Evolutionary conservation across 2,113 vertebrate species (phyloP).

Genomic region (Acrocephalus arundinaceus): DNA sequence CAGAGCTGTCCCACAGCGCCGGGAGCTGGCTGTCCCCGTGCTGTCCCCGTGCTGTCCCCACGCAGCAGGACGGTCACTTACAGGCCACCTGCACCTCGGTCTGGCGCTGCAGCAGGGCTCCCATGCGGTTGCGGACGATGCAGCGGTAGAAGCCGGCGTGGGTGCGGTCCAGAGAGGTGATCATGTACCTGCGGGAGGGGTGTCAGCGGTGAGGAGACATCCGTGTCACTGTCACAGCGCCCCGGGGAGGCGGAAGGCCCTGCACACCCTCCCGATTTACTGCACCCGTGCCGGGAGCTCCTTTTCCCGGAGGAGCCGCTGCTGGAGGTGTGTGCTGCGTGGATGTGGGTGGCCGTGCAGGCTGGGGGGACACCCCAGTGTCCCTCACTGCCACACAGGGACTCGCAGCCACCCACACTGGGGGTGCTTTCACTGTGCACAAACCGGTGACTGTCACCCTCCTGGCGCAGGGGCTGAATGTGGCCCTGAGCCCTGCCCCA

Average conservation of each 20-base stretch:
- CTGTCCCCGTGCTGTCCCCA: neutral
- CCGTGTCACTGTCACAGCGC: neutral
- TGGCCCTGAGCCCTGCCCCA: neutral
- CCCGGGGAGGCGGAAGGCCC: neutral
- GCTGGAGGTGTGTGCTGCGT: rapidly evolving
- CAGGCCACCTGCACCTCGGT: slow-evolving; percentile 97
- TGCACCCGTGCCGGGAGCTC: neutral
- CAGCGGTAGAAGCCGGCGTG: slow-evolving; percentile 96
- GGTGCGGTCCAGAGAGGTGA: slow-evolving; percentile 91
- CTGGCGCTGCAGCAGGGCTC: slow-evolving; percentile 91
- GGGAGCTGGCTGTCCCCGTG: neutral
- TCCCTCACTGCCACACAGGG: neutral
- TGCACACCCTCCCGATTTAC: rapidly evolving
- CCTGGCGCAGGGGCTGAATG: rapidly evolving
- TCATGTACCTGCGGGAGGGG: slow-evolving; percentile 84
- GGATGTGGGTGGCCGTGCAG: rapidly evolving
- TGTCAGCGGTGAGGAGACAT: neutral
- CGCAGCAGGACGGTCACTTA: slow-evolving; percentile 74
- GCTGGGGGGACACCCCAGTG: neutral
- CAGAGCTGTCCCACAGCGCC: rapidly evolving
- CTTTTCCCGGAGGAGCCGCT: neutral
- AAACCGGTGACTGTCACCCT: rapidly evolving
- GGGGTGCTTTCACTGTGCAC: rapidly evolving
- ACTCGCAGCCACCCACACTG: rapidly evolving
- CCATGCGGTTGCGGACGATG: slow-evolving; percentile 93